Percentiles rank a stretch among this genome's conserved stretches.
Conservation (phyloP, 2,888 invertebrate species). For the Cephus sareptanus region DNA sequence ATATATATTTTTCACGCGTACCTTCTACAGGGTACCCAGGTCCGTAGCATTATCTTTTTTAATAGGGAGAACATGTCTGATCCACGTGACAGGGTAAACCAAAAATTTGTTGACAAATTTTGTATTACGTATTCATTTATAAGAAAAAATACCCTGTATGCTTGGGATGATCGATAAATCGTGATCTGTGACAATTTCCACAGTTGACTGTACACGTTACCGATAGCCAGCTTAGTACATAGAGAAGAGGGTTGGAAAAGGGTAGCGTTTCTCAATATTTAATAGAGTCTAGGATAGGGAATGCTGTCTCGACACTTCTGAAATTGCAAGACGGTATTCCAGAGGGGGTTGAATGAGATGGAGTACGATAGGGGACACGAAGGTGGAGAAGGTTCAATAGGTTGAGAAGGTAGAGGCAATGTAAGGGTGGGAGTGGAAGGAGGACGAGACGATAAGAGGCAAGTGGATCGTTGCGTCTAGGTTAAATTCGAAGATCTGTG, state of each 20-base stretch:
- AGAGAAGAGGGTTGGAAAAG: constrained; percentile 34
- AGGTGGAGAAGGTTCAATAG: constrained; percentile 18
- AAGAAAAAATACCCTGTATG: too few species aligned
- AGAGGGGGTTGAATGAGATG: background rate
- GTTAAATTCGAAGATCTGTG: constrained; percentile 40
- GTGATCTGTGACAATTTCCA: constrained; percentile 15
- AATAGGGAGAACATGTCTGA: too few species aligned
- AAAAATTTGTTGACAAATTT: too few species aligned
- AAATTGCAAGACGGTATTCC: constrained; percentile 58
- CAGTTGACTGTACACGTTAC: constrained; percentile 27
- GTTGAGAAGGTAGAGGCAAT: too few species aligned
- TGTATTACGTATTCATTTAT: too few species aligned
- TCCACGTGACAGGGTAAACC: too few species aligned
- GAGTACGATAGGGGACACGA: background rate
- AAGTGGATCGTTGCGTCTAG: constrained; percentile 33
- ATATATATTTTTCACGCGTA: background rate
- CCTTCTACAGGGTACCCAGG: constrained; percentile 19
- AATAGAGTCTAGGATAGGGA: constrained; percentile 60
- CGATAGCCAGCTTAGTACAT: constrained; percentile 12
- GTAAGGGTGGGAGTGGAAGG: background rate
- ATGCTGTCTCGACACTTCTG: constrained; percentile 64
- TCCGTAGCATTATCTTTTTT: background rate
- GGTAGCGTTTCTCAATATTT: constrained; percentile 62
- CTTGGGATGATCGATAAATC: too few species aligned
- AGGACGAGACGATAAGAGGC: constrained; percentile 41